phyloP scores from a whole-genome alignment of 2,888 invertebrate species.

The Deroplatys truncata region DNA sequence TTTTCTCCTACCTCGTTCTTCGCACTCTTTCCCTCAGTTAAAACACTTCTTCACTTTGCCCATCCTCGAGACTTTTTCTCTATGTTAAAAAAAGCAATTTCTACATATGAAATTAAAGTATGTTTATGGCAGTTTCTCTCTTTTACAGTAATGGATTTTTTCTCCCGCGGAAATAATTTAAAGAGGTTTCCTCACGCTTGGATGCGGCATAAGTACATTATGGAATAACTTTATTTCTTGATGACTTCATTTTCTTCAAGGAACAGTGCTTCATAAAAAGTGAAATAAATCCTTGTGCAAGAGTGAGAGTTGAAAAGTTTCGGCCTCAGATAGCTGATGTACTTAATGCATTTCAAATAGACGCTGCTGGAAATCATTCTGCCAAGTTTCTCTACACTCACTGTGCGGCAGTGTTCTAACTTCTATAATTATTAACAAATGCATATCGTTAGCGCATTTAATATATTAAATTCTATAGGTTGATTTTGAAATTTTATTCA shows the following conservation, averaged over 20 bases:
- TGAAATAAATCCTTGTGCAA: not conserved
- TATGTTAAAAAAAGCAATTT: not conserved
- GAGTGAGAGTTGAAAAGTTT: not conserved
- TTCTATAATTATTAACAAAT: too few relatives aligned
- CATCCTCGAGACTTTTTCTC: not conserved
- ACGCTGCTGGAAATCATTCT: not conserved
- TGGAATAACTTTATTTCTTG: not conserved
- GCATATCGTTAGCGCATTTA: too few relatives aligned
- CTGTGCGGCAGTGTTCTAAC: too few relatives aligned
- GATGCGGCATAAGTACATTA: not conserved
- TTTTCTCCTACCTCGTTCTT: too few relatives aligned
- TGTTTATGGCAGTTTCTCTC: not conserved
- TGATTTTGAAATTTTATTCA: too few relatives aligned
- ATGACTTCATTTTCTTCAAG: not conserved
- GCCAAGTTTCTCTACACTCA: too few relatives aligned
- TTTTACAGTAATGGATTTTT: not conserved
- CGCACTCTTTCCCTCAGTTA: not conserved
- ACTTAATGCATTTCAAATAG: not conserved
- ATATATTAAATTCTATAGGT: too few relatives aligned
- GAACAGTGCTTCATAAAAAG: not conserved
- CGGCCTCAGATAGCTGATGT: too few relatives aligned
- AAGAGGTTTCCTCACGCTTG: not conserved
- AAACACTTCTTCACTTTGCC: not conserved
- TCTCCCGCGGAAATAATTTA: not conserved
- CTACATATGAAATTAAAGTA: not conserved